phyloP scores from a whole-genome alignment of 2,888 invertebrate genomes.

The Conus canariensis region DNA sequence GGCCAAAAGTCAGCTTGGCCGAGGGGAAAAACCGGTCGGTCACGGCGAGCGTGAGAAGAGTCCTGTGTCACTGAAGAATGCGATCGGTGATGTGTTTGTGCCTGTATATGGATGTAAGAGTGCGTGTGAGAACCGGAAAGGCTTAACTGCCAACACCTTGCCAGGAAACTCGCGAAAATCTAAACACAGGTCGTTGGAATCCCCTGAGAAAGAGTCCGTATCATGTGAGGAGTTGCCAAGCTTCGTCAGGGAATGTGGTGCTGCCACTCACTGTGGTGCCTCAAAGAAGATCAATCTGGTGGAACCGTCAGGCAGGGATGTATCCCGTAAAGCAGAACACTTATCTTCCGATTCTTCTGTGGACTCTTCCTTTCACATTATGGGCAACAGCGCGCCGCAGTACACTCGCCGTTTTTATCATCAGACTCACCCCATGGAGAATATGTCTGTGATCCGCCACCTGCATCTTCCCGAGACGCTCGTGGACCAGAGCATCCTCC shows the following conservation, averaged over 20 bases:
- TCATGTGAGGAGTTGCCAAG: conserved; percentile 17
- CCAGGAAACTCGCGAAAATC: not conserved
- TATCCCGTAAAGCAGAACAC: conserved; percentile 5
- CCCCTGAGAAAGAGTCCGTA: not conserved
- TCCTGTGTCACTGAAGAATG: not conserved
- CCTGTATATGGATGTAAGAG: not conserved
- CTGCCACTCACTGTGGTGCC: not conserved
- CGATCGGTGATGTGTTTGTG: not conserved
- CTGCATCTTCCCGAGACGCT: conserved; percentile 62
- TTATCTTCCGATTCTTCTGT: conserved; percentile 49
- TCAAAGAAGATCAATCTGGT: not conserved
- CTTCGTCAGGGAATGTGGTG: not conserved
- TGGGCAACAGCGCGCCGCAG: conserved; percentile 37
- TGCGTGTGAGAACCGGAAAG: not conserved
- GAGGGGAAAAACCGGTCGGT: not conserved
- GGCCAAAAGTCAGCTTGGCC: not conserved
- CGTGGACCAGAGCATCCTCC: conserved; percentile 60
- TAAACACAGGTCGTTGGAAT: not conserved
- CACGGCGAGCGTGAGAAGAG: not conserved
- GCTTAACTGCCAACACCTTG: not conserved
- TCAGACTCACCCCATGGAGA: conserved; percentile 46
- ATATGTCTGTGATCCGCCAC: conserved; percentile 58
- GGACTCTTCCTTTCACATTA: conserved; percentile 49
- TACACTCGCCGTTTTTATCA: conserved; percentile 19
- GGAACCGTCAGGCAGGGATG: not conserved